Evolutionary conservation across 2,888 invertebrate species (phyloP), one percentile per base, ranked within the genome.

Genomic region (Drosophila paranaensis): DNA sequence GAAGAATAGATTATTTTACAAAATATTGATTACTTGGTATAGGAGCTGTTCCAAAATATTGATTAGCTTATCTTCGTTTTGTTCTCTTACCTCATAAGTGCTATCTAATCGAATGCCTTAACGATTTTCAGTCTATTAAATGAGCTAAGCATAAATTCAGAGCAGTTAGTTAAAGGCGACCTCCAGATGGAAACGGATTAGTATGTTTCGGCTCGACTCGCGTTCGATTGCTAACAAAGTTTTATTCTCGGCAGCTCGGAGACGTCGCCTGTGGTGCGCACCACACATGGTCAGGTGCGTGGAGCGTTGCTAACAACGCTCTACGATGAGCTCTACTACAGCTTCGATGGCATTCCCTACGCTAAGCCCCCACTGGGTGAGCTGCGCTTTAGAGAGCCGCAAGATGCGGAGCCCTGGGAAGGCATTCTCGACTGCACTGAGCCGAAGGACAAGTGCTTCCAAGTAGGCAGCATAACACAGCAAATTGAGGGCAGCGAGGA

Each of bases 331-430:
- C n/a, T 33, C 4, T 91, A 75, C 39, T 88, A 83, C n/a, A 79
- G 67, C 5, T 91, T 91, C 39, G 89, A 90, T 51, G 91, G 91
- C 10, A 84, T 92, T 27, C 91, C 91, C 0, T 91, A 81, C 54
- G 91, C 88, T 1, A 61, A 77, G 37, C 89, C 90, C 3, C 90
- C 91, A 0, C 1, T 91, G 4, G 86, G 86, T 1, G 70, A 76
- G 1, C 43, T 85, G 13, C 86, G 91, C 2, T 92, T 91, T 20
- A 81, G 71, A 51, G 81, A 83, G 35, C 93, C 94, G 0, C 83
- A 72, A 4, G 90, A 92, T 9, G 82, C 87, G 0, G 71, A 75
- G 8, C 74, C 90, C 16, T 94, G 94, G 94, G 45, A 61, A 2
- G 93, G 91, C 0, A 65, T 76, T 13, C 81, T 57, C 3, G 89